Evolutionary conservation across 2,113 vertebrate species (phyloP).

Genomic region (Haemorhous mexicanus): DNA sequence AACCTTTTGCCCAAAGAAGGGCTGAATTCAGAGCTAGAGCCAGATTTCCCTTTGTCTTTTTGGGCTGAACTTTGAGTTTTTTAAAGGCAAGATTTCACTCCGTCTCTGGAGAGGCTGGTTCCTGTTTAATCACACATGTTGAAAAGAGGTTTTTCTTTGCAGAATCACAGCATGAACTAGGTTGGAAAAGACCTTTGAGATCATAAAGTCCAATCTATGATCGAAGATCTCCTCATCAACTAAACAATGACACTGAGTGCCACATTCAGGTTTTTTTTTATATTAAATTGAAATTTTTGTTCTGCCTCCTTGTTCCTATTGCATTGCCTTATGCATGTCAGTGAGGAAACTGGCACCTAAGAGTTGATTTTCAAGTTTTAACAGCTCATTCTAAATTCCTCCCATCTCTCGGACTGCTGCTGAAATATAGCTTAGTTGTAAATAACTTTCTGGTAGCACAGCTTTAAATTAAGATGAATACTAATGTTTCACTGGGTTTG

Average conservation of each 20-base stretch:
- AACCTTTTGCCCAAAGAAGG: neutral
- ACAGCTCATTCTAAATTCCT: neutral
- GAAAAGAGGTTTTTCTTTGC: neutral
- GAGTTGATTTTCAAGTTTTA: neutral
- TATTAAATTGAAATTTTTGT: neutral
- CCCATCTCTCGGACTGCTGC: neutral
- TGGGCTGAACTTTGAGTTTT: neutral
- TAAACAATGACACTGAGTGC: neutral
- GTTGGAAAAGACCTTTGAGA: neutral
- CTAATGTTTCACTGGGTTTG: neutral
- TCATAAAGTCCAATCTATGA: accelerated
- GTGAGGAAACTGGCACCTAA: neutral
- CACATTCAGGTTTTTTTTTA: neutral
- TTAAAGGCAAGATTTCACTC: neutral
- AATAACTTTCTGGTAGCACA: neutral
- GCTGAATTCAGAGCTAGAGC: neutral
- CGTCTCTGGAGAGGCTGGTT: neutral
- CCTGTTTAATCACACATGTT: neutral
- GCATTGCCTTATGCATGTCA: neutral
- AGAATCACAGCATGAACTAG: neutral
- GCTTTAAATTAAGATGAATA: neutral
- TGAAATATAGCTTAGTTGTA: neutral
- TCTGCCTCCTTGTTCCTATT: neutral
- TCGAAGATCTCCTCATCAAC: neutral
- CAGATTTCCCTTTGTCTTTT: neutral